Percentiles rank a stretch among this genome's conserved stretches.
phyloP scores from a whole-genome alignment of 2,797 vertebrate genomes.

The Champsocephalus gunnari region DNA sequence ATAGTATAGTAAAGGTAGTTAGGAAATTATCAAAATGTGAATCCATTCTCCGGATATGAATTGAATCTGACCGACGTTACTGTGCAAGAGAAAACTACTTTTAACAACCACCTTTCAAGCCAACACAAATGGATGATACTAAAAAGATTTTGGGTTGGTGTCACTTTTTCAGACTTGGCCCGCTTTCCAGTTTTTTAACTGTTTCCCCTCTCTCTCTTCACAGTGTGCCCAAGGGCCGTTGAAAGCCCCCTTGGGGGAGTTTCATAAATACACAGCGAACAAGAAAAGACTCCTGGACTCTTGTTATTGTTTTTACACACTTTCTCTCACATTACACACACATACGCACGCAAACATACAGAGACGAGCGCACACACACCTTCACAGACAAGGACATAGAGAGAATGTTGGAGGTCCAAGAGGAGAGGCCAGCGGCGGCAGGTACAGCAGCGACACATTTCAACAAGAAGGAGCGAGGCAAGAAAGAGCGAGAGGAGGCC shows the following conservation, averaged over 20 bases:
- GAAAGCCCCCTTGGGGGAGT: slow-evolving; percentile 94
- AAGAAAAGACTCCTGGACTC: slow-evolving; percentile 75
- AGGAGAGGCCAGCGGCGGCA: slow-evolving; percentile 89
- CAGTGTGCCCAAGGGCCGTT: slow-evolving; percentile 97
- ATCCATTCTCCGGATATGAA: not conserved
- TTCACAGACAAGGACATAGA: slow-evolving; percentile 78
- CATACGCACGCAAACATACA: slow-evolving; percentile 5
- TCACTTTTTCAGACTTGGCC: slow-evolving; percentile 24
- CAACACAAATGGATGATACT: slow-evolving; percentile 12
- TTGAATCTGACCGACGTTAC: slow-evolving; percentile 10
- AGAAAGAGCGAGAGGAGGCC: slow-evolving; percentile 94
- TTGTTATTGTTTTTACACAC: slow-evolving; percentile 71
- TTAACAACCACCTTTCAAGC: slow-evolving; percentile 24
- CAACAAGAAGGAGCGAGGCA: slow-evolving; percentile 92
- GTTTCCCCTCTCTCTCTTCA: slow-evolving; percentile 55
- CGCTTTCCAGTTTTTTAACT: slow-evolving; percentile 47
- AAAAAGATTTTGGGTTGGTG: slow-evolving; percentile 23
- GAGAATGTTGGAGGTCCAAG: slow-evolving; percentile 99
- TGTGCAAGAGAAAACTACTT: slow-evolving; percentile 6
- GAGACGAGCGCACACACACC: slow-evolving; percentile 14
- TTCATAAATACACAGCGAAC: slow-evolving; percentile 86
- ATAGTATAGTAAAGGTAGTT: no score
- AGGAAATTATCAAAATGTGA: not conserved
- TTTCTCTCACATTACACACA: slow-evolving; percentile 31
- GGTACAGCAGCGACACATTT: slow-evolving; percentile 89